Conservation (phyloP, 2,113 vertebrate genomes). For the Bujurquina vittata region DNA sequence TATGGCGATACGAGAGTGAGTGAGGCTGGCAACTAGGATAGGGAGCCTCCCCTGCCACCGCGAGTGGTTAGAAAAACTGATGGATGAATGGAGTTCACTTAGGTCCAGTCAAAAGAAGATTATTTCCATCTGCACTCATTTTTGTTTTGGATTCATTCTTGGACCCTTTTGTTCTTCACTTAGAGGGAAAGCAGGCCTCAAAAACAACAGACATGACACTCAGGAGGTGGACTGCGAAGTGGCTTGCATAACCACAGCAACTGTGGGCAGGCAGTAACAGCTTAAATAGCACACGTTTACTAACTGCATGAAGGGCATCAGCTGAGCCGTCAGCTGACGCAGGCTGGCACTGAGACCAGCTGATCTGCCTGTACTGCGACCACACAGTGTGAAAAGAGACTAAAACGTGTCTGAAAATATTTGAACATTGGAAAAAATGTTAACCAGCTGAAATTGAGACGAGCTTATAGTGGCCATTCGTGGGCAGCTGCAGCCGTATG, state of each 20-base stretch:
- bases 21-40: neutral
- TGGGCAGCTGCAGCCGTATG: neutral
- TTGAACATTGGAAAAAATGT: neutral
- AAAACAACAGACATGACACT: neutral
- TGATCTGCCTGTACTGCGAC: neutral
- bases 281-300: neutral
- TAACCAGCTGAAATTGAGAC: neutral
- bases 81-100: neutral
- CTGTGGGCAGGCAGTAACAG: neutral
- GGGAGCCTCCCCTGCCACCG: neutral
- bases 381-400: neutral
- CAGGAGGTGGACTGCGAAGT: neutral
- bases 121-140: neutral
- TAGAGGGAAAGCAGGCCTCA: neutral
- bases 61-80: neutral
- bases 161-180: neutral
- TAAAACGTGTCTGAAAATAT: neutral
- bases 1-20: neutral
- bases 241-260: neutral
- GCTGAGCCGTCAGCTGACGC: neutral
- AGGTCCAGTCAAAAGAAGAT: neutral
- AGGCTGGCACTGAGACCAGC: neutral
- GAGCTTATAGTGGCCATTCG: neutral
- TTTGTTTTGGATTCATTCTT: neutral
- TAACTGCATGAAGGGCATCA: neutral